Conservation (phyloP, 1,140 invertebrate genomes). For the Aphaenogaster floridana region DNA sequence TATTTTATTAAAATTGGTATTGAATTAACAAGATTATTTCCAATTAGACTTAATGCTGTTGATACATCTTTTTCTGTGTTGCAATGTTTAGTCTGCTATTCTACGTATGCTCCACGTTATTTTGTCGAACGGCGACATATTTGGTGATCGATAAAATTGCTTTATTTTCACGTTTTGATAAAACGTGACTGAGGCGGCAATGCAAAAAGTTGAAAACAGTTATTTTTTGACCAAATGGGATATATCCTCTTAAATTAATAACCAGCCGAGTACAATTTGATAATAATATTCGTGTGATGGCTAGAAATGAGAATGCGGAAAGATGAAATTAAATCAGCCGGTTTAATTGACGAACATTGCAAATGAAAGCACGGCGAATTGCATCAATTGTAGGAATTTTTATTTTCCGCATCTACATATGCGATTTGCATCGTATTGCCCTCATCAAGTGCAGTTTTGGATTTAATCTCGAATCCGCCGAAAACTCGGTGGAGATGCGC, state of each 20-base stretch:
- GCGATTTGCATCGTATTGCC: constrained; percentile 47
- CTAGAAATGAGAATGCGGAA: constrained; percentile 46
- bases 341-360: constrained; percentile 60
- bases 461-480: constrained; percentile 40
- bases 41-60: too few species aligned
- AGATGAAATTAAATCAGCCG: constrained; percentile 49
- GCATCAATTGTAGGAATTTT: constrained; percentile 42
- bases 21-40: too few species aligned
- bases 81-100: constrained; percentile 8
- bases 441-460: constrained; percentile 50
- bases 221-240: constrained; percentile 5
- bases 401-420: constrained; percentile 52
- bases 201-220: constrained; percentile 10
- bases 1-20: too few species aligned
- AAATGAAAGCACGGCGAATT: constrained; percentile 52
- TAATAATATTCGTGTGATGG: constrained; percentile 26
- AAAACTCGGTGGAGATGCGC: background rate
- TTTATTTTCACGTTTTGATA: constrained; percentile 26
- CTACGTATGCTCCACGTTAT: background rate
- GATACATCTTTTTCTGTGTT: background rate
- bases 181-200: background rate
- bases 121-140: background rate
- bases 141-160: constrained; percentile 30
- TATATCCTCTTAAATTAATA: constrained; percentile 35
- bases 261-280: constrained; percentile 13